Evolutionary conservation across 2,888 invertebrate species (phyloP).

Genomic region (Dexiosoma caninum): DNA sequence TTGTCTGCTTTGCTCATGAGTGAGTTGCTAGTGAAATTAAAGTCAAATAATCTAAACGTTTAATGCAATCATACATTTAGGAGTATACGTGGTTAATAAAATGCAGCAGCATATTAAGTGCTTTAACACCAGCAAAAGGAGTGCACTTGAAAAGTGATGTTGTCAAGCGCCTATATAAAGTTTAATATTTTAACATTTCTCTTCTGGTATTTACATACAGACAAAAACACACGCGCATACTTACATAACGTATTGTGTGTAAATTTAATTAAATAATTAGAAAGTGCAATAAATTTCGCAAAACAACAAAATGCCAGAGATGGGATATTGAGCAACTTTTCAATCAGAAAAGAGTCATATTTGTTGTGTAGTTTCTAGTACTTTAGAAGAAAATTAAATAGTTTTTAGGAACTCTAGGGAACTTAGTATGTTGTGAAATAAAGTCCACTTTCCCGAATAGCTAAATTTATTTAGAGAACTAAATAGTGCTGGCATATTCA

Average conservation of each 20-base stretch:
- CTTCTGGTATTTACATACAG: neutral
- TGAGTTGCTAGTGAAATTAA: neutral
- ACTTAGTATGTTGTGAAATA: no score
- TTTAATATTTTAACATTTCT: neutral
- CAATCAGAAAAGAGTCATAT: no score
- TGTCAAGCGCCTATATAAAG: neutral
- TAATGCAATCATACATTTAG: constrained; percentile 16
- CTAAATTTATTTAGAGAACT: no score
- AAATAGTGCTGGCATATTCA: no score
- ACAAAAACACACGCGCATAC: no score
- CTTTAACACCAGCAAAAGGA: neutral
- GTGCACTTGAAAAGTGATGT: neutral
- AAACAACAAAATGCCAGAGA: no score
- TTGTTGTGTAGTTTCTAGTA: no score
- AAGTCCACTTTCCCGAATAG: no score
- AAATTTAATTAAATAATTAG: constrained; percentile 9
- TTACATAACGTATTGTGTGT: neutral
- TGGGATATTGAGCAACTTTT: no score
- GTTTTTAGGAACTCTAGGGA: no score
- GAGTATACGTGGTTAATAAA: neutral
- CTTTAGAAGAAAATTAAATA: no score
- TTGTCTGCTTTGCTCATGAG: neutral
- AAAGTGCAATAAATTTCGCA: neutral
- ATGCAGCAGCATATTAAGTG: neutral
- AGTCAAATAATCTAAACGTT: constrained; percentile 1